Percentiles rank a stretch among this genome's conserved stretches.
Conservation (phyloP, 1,140 invertebrate species). For the Maniola jurtina region DNA sequence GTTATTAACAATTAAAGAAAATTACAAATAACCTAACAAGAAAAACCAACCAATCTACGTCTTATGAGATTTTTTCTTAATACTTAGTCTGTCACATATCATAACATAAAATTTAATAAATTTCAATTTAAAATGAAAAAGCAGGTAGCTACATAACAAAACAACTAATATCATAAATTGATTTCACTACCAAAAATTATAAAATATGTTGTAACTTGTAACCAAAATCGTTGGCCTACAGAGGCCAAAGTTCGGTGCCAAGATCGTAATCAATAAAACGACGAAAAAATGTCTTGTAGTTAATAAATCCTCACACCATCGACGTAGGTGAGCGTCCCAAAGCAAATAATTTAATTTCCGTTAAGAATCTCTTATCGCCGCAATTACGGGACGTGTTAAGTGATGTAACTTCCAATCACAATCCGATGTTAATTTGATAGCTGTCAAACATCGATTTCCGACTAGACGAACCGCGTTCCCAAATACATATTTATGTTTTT, state of each 20-base stretch:
- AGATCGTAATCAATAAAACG: slow-evolving; percentile 10
- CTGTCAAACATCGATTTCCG: slow-evolving; percentile 43
- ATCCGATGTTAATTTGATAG: slow-evolving; percentile 62
- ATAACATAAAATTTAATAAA: no score
- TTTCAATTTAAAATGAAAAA: no score
- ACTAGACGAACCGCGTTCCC: slow-evolving; percentile 21
- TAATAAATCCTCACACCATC: slow-evolving; percentile 22
- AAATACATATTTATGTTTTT: neutral
- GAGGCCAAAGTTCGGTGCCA: neutral
- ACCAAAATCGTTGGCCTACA: neutral
- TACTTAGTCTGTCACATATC: no score
- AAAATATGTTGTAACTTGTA: neutral
- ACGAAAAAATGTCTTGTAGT: slow-evolving; percentile 15
- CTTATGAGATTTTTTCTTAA: no score
- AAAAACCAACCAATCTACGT: no score
- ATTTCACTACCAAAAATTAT: no score
- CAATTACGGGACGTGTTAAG: slow-evolving; percentile 53
- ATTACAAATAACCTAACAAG: no score
- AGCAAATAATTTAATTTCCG: slow-evolving; percentile 56
- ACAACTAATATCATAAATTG: no score
- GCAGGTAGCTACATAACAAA: no score
- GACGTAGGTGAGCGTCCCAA: slow-evolving; percentile 25
- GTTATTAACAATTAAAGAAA: no score
- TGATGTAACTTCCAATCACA: slow-evolving; percentile 55
- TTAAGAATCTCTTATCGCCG: slow-evolving; percentile 50